These are phyloP conservation scores for Sakesphorus luctuosus DNA, from an alignment of 2,113 vertebrate genomes.

Conservation along the genomic window DNA sequence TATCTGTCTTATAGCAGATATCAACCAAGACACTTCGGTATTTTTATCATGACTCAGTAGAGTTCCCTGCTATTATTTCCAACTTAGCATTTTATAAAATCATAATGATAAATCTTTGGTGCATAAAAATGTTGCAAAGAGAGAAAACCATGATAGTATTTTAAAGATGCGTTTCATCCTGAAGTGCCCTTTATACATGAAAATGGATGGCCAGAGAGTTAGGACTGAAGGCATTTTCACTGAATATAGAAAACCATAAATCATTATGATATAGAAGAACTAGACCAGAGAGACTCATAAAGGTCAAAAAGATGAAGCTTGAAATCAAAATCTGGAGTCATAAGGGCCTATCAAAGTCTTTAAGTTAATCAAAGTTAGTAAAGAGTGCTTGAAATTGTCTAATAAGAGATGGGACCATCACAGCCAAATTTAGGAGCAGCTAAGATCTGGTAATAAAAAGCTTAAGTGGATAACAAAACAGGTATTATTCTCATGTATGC, in stretches of 20 bases:
- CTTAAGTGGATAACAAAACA: background rate
- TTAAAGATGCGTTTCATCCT: background rate
- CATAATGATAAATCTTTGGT: background rate
- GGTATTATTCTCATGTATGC: background rate
- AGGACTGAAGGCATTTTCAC: background rate
- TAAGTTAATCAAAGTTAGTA: constrained; percentile 3
- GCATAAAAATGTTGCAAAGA: background rate
- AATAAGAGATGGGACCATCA: background rate
- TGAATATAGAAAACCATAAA: background rate
- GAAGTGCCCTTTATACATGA: background rate
- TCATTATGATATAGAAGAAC: background rate
- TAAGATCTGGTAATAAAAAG: background rate
- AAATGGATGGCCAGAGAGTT: background rate
- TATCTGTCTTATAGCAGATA: background rate
- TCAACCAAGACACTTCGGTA: background rate
- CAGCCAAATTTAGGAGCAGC: background rate
- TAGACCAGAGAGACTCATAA: background rate
- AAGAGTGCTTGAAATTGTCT: background rate
- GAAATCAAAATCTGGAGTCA: background rate
- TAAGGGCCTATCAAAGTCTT: background rate
- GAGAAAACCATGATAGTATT: background rate
- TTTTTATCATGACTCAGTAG: background rate
- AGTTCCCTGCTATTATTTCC: background rate
- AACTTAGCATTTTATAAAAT: background rate
- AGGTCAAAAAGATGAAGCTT: background rate